Percentiles rank a stretch among this genome's conserved stretches.
Conservation (phyloP, 64 coral and sea anemone genomes). For the Pachyseris speciosa region DNA sequence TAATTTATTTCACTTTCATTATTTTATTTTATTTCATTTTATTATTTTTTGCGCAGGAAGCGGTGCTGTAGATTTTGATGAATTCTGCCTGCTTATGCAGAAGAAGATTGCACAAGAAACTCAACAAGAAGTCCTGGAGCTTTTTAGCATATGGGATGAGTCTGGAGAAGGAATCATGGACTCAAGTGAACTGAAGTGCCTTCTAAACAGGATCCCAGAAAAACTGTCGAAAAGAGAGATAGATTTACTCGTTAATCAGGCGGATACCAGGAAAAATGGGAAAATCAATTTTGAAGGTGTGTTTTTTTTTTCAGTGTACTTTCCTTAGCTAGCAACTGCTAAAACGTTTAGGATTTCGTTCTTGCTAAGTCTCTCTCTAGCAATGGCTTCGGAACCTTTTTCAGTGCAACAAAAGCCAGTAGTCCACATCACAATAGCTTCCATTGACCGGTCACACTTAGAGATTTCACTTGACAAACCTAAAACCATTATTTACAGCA, state of each 20-base stretch:
- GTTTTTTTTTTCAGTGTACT: background rate
- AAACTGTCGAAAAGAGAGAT: constrained; percentile 81
- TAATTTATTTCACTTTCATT: too few relatives aligned
- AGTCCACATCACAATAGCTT: too few relatives aligned
- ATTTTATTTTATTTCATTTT: background rate
- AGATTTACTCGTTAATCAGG: constrained; percentile 56
- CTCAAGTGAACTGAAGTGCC: constrained; percentile 44
- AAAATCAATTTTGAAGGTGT: constrained; percentile 88
- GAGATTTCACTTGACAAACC: too few relatives aligned
- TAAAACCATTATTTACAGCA: too few relatives aligned
- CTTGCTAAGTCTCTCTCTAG: too few relatives aligned
- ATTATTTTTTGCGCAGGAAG: constrained; percentile 42
- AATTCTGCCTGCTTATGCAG: constrained; percentile 85
- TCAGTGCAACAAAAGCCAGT: too few relatives aligned
- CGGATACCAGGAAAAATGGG: constrained; percentile 65
- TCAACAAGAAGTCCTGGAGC: constrained; percentile 60
- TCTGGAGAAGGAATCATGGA: constrained; percentile 67
- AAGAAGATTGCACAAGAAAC: constrained; percentile 76
- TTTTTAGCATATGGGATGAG: constrained; percentile 61
- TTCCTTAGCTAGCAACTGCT: background rate
- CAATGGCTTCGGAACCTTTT: too few relatives aligned
- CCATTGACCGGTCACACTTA: too few relatives aligned
- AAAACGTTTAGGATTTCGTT: too few relatives aligned
- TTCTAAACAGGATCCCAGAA: constrained; percentile 69
- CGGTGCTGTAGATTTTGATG: constrained; percentile 88